These are phyloP conservation scores for Dicrostonyx torquatus DNA, from an alignment of 2,797 vertebrate species.

Conservation along the genomic window DNA sequence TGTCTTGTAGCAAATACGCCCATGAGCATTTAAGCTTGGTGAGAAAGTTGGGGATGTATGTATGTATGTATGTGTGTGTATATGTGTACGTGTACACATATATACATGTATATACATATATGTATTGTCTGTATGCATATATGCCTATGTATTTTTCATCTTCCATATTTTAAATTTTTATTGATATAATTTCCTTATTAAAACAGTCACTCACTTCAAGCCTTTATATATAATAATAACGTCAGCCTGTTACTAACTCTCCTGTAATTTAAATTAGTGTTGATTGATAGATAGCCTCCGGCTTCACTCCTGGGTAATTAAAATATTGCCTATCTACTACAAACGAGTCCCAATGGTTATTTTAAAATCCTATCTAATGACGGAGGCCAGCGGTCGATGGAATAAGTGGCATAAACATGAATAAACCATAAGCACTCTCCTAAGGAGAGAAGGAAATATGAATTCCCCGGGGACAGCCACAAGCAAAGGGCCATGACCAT, in stretches of 20 bases:
- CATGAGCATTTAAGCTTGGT: not conserved
- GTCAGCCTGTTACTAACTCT: not conserved
- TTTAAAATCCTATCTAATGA: not conserved
- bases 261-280: not conserved
- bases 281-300: not conserved
- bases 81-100: no score
- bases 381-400: not conserved
- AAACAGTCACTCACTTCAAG: not conserved
- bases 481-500: not conserved
- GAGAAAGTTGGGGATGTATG: not conserved
- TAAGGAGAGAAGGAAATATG: not conserved
- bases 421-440: not conserved
- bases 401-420: not conserved
- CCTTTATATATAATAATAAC: not conserved
- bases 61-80: not conserved
- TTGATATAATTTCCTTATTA: not conserved
- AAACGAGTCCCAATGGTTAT: not conserved
- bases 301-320: not conserved
- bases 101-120: not conserved
- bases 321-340: not conserved
- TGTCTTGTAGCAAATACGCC: not conserved
- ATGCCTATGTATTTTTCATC: not conserved
- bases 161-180: not conserved
- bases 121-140: not conserved
- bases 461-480: not conserved